These are phyloP conservation scores for Psilopogon haemacephalus DNA, from an alignment of 2,113 vertebrate genomes.

Conservation along the genomic window DNA sequence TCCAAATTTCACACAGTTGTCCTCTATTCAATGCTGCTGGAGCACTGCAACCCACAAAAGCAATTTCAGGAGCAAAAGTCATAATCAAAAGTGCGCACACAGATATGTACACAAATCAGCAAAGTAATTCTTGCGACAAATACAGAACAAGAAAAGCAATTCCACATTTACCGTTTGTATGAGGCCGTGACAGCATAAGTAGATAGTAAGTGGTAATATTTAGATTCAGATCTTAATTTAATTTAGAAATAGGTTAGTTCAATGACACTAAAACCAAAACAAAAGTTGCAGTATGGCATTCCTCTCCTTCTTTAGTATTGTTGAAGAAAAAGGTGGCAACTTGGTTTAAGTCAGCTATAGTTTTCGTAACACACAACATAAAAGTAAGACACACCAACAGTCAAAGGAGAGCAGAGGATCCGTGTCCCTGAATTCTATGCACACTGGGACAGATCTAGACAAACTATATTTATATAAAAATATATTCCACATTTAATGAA, in stretches of 20 bases:
- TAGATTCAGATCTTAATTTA: background rate
- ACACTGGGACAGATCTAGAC: background rate
- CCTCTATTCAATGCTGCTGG: background rate
- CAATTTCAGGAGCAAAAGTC: background rate
- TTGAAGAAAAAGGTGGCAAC: background rate
- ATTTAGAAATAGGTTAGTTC: background rate
- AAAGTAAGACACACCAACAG: constrained; percentile 1
- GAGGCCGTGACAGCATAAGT: background rate
- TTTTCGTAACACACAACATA: background rate
- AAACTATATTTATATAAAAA: constrained; percentile 37
- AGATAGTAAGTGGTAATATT: background rate
- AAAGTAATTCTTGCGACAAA: background rate
- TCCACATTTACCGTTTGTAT: background rate
- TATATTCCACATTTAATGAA: constrained; percentile 24
- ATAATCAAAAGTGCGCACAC: background rate
- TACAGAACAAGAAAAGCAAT: background rate
- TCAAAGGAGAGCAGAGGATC: background rate
- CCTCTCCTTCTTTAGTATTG: background rate
- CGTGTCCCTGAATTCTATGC: background rate
- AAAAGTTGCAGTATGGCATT: background rate
- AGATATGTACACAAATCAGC: background rate
- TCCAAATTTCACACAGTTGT: background rate
- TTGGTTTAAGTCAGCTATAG: background rate
- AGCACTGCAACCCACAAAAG: background rate
- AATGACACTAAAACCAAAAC: background rate